Percentiles rank a stretch among this genome's conserved stretches.
Conservation (phyloP, 92 coral and sea anemone genomes). For the Heteractis magnifica region DNA sequence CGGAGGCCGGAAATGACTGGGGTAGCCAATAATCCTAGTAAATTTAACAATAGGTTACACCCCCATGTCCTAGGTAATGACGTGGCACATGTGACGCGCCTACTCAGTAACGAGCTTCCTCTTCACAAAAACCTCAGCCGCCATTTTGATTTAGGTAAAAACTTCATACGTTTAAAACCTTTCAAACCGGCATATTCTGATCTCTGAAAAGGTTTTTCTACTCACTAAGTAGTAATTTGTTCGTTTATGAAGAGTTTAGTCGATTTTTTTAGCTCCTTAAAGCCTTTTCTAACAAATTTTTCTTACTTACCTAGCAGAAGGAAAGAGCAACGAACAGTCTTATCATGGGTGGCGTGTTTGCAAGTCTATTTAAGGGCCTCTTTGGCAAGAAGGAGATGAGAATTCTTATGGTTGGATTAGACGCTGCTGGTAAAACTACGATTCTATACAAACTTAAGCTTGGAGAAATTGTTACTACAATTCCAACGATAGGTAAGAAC, state of each 20-base stretch:
- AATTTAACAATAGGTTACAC: conserved; percentile 37
- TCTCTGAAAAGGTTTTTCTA: neutral
- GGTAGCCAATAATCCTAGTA: neutral
- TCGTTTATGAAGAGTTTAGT: neutral
- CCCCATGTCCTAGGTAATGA: conserved; percentile 84
- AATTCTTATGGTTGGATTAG: conserved; percentile 96
- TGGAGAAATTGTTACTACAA: conserved; percentile 98
- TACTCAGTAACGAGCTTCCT: conserved; percentile 78
- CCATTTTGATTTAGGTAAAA: conserved; percentile 54
- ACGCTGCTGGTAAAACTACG: conserved; percentile 97
- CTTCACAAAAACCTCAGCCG: conserved; percentile 70
- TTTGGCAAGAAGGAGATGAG: conserved; percentile 98
- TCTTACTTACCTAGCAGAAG: neutral
- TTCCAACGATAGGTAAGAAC: conserved; percentile 90
- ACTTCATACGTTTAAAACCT: conserved; percentile 7
- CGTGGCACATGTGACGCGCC: conserved; percentile 99
- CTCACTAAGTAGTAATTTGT: neutral
- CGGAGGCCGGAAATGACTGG: conserved; percentile 42
- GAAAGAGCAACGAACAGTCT: conserved; percentile 30
- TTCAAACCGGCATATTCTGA: conserved; percentile 1
- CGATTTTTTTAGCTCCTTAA: neutral
- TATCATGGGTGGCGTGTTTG: conserved; percentile 68
- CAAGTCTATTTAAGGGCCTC: conserved; percentile 62
- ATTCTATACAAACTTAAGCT: conserved; percentile 92
- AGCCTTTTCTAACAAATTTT: neutral